A percentile compares a stretch with the other conserved stretches of the same genome.
These are phyloP conservation scores for Phylloscopus whistleri DNA, from an alignment of 2,113 vertebrate genomes.

Conservation along the genomic window DNA sequence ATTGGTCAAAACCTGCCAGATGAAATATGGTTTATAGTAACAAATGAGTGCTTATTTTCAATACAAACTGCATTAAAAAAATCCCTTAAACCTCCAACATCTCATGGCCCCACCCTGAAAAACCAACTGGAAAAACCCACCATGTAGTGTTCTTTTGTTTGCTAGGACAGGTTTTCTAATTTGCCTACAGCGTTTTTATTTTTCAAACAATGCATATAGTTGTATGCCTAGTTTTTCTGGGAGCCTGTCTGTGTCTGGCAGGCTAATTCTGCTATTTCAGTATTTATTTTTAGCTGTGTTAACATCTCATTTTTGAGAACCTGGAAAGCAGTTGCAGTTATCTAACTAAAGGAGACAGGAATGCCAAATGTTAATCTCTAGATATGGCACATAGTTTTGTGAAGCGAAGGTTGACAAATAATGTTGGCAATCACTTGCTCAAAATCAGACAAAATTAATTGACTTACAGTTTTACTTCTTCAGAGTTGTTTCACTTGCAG, in stretches of 20 bases:
- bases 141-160: not conserved
- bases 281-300: conserved; percentile 6
- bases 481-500: not conserved
- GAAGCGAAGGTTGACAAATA: not conserved
- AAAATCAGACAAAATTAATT: not conserved
- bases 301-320: not conserved
- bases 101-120: not conserved
- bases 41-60: not conserved
- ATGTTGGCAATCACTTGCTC: not conserved
- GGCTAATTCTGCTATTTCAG: not conserved
- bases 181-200: not conserved
- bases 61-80: not conserved
- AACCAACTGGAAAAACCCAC: not conserved
- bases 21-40: not conserved
- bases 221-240: not conserved
- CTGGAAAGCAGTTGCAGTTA: not conserved
- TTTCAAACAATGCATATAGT: not conserved
- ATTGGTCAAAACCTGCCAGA: not conserved
- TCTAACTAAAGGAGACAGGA: not conserved
- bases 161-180: not conserved
- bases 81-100: not conserved
- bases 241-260: not conserved
- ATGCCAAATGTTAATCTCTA: not conserved
- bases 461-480: not conserved
- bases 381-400: not conserved